Conservation (phyloP, 2,797 vertebrate genomes). For the Semotilus atromaculatus region DNA sequence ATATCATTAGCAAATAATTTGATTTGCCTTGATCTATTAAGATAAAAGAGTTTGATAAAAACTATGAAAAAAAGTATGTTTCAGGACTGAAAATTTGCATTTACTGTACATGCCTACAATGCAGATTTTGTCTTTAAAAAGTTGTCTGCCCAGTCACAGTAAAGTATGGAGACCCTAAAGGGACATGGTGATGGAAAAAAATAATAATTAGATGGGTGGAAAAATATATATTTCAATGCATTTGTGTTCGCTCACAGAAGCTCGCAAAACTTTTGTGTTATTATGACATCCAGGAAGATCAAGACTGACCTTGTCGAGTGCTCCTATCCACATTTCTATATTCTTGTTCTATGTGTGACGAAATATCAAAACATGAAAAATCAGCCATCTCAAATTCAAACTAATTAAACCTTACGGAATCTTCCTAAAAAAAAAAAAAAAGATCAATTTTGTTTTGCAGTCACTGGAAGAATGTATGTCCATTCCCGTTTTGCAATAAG, state of each 20-base stretch:
- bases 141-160: background rate
- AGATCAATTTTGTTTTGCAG: background rate
- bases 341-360: background rate
- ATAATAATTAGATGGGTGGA: background rate
- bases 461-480: conserved; percentile 36
- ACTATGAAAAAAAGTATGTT: background rate
- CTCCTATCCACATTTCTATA: background rate
- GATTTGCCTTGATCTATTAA: background rate
- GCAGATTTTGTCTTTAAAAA: background rate
- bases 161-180: background rate
- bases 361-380: background rate
- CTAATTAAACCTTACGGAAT: background rate
- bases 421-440: background rate
- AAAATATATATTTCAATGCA: background rate
- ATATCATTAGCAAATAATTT: background rate
- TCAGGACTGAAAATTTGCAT: background rate
- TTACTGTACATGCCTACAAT: background rate
- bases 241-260: too few species aligned
- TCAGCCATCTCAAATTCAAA: background rate
- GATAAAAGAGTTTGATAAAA: background rate
- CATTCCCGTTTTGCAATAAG: conserved; percentile 30
- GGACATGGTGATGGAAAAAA: background rate
- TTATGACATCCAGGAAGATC: background rate
- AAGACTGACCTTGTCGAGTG: background rate
- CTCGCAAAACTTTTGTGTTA: too few species aligned